A percentile compares a stretch with the other conserved stretches of the same genome.
Conservation (phyloP, 2,888 invertebrate species). For the Acleris cristana region DNA sequence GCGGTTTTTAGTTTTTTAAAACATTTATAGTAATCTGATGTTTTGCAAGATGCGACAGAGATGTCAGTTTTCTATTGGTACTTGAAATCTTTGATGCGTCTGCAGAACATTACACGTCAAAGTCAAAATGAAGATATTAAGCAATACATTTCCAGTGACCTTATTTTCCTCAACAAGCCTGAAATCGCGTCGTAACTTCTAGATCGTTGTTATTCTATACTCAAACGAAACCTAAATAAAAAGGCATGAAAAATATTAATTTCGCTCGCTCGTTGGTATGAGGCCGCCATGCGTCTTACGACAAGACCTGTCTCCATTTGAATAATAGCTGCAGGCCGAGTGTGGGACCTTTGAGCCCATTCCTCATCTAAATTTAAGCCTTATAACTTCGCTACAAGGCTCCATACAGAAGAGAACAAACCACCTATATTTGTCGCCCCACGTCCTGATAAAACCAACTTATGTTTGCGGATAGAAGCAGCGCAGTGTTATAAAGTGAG, state of each 20-base stretch:
- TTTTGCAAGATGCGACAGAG: no score
- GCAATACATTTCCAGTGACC: no score
- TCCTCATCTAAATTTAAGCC: not conserved
- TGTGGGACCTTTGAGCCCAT: not conserved
- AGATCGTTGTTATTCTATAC: slow-evolving; percentile 5
- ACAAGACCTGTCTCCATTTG: slow-evolving; percentile 16
- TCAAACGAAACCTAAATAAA: slow-evolving; percentile 23
- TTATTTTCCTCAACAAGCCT: no score
- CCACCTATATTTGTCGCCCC: slow-evolving; percentile 16
- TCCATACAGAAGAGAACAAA: not conserved
- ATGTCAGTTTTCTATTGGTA: no score
- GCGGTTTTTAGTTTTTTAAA: no score
- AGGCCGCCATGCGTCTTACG: slow-evolving; percentile 14
- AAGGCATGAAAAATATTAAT: slow-evolving; percentile 31
- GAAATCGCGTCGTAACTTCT: no score
- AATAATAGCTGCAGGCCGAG: slow-evolving; percentile 21
- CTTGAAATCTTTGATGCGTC: no score
- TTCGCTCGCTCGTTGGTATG: slow-evolving; percentile 15
- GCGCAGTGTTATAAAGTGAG: not conserved
- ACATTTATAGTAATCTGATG: no score
- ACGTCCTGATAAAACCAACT: slow-evolving; percentile 10
- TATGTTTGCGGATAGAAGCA: slow-evolving; percentile 1
- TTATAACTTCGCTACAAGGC: not conserved
- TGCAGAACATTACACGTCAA: no score
- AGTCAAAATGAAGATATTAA: no score